Evolutionary conservation across 2,888 invertebrate species (phyloP).

Genomic region (Melanostoma mellinum): DNA sequence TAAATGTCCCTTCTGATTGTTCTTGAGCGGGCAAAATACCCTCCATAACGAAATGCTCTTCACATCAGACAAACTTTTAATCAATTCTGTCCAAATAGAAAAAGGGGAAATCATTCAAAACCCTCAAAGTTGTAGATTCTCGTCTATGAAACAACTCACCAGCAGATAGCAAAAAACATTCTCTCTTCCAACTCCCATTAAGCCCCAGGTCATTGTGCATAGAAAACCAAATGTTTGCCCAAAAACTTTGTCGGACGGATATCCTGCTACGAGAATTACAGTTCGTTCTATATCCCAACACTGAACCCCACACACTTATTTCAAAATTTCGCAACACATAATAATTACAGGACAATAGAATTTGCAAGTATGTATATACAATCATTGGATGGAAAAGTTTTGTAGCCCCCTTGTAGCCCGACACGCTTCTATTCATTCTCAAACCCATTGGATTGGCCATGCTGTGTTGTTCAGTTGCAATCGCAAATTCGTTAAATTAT

Average conservation of each 20-base stretch:
- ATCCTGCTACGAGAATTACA: conserved; percentile 69
- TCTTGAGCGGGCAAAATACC: too few species aligned
- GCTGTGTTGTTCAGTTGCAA: conserved; percentile 37
- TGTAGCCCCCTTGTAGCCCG: conserved; percentile 4
- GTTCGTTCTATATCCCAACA: conserved; percentile 64
- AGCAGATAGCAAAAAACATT: conserved; percentile 43
- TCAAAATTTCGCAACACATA: conserved; percentile 77
- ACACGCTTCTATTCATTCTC: neutral
- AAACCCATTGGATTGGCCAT: neutral
- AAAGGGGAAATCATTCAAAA: too few species aligned
- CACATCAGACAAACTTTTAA: too few species aligned
- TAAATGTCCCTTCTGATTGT: too few species aligned
- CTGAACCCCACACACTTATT: conserved; percentile 77
- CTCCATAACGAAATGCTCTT: too few species aligned
- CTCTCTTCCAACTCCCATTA: conserved; percentile 39
- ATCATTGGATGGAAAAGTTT: conserved; percentile 61
- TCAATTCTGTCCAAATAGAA: too few species aligned
- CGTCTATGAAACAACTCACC: conserved; percentile 37
- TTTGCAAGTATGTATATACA: conserved; percentile 65
- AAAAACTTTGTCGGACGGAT: conserved; percentile 69
- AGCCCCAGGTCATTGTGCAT: conserved; percentile 60
- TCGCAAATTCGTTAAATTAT: conserved; percentile 70
- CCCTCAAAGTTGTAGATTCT: neutral
- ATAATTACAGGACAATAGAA: conserved; percentile 77
- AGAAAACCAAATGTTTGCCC: conserved; percentile 37